Evolutionary conservation across 2,113 vertebrate genomes (phyloP), one percentile per base, ranked within the genome.

Genomic region (Sisor rabdophorus): DNA sequence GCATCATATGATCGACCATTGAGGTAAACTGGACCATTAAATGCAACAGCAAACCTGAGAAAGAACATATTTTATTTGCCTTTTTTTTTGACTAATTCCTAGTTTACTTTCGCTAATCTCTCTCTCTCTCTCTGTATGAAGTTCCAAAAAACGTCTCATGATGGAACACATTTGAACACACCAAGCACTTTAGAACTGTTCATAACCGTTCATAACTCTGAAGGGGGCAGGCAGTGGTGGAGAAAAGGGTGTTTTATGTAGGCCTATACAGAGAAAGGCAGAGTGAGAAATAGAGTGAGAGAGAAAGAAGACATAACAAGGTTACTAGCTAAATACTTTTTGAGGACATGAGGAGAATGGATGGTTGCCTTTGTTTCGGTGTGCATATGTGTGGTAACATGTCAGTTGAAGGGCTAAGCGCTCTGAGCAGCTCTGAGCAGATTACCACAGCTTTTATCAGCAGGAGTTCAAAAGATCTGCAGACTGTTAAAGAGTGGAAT

Each of bases 401-500:
- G 64, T 67, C 40, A 70, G 28, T 70, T 53, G 48, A 70, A 70
- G 53, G 47, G 67, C 40, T 48, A 67, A 48, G 44, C 22, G 15
- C 8, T 67, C 26, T 53, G 2, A n/a, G n/a, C n/a, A n/a, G 24
- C 67, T 53, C 67, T 53, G 52, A 48, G 67, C 67, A 32, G 67
- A 70, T 70, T 70, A 53, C 11, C 12, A 6, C 28, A 11, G 26
- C 67, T 70, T 70, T 70, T 53, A 70, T 70, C 67, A 70, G 67
- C 11, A 12, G 26, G 48, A 70, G 67, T 70, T 70, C 48, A 70
- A 70, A 70, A n/a, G 67, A 53, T 17, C 48, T 26, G 28, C 67
- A 6, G 11, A 70, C 26, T 53, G 48, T 52, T 69, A 52, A 69
- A 53, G 67, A 69, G 67, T 32, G 53, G 20, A 19, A 53, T 70